Evolutionary conservation across 1,140 invertebrate genomes (phyloP), one percentile per base, ranked within the genome.

Genomic region (Acromyrmex echinatior): DNA sequence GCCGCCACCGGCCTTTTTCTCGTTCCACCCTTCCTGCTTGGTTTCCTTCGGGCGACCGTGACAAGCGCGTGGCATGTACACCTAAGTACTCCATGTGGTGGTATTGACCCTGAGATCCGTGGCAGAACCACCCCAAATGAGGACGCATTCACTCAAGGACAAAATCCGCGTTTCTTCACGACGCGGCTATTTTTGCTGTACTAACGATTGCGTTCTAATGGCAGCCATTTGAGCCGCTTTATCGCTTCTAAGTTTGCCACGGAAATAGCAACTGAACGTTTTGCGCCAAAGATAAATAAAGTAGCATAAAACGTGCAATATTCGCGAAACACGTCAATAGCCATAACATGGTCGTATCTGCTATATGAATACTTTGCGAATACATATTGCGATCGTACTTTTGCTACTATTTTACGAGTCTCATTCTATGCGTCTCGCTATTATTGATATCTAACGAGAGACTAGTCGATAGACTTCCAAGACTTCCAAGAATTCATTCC

Each of bases 381-480:
- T 71, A 60, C 68, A 49, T 74, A 71, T 82, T 16, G 25, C 68
- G 12, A 16, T 12, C n/a, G 39, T 74, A 51, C 25, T 28, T 39
- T 6, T 14, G 56, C 10, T 39, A 28, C 39, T 16, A 35, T 49
- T 74, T 21, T 18, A 49, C 45, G 60, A 63, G 49, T 9, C 18
- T 3, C 14, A n/a, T 39, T 85, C 66, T 86, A 58, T 70, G 71
- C 76, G 76, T 60, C 82, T 56, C 73, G 89, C 60, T 62, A 65
- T 89, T 87, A 85, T 76, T 58, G 88, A 78, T 78, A 87, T 85
- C 79, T 71, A 89, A 79, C 88, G 70, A 88, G 58, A 77, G 76
- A 62, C 28, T 49, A 73, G 79, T 81, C 79, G 70, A 87, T 87
- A 85, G 86, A 21, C 21, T 21, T 21, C 21, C 63, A 60, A 78